These are phyloP conservation scores for Sicus ferrugineus DNA, from an alignment of 2,888 invertebrate species.

Conservation along the genomic window DNA sequence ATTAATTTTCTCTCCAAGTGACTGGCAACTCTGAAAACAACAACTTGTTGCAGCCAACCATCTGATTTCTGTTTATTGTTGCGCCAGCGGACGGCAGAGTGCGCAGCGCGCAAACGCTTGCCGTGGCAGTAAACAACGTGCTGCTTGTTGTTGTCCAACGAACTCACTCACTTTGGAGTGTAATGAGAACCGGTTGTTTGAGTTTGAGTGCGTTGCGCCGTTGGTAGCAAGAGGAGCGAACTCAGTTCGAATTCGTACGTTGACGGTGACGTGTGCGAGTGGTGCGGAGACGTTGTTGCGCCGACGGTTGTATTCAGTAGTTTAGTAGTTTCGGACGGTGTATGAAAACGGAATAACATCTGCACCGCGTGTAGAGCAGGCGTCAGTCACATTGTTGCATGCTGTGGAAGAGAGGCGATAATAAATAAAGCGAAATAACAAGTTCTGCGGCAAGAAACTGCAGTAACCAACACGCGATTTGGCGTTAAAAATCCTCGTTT, in stretches of 20 bases:
- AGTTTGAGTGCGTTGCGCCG: slow-evolving; percentile 1
- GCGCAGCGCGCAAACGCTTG: slow-evolving; percentile 27
- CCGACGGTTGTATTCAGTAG: slow-evolving; percentile 6
- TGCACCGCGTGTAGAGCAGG: too few species aligned
- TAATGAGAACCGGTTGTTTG: background rate
- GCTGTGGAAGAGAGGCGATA: too few species aligned
- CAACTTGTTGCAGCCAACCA: slow-evolving; percentile 20
- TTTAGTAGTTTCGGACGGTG: background rate
- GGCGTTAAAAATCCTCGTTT: background rate
- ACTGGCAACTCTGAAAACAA: background rate
- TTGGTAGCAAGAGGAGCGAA: slow-evolving; percentile 17
- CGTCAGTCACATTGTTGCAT: too few species aligned
- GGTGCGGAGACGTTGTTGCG: background rate
- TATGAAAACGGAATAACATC: too few species aligned
- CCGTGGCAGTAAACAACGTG: background rate
- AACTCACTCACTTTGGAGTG: slow-evolving; percentile 3
- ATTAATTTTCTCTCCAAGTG: too few species aligned
- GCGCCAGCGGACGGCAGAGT: slow-evolving; percentile 18
- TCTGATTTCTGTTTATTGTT: slow-evolving; percentile 29
- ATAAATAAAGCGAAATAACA: slow-evolving; percentile 17
- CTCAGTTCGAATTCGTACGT: slow-evolving; percentile 29
- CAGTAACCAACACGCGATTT: background rate
- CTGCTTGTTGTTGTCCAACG: background rate
- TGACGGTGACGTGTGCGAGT: slow-evolving; percentile 22
- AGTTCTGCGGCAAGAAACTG: too few species aligned